Evolutionary conservation across 1,140 invertebrate species (phyloP).

Genomic region (Mylabris phalerata): DNA sequence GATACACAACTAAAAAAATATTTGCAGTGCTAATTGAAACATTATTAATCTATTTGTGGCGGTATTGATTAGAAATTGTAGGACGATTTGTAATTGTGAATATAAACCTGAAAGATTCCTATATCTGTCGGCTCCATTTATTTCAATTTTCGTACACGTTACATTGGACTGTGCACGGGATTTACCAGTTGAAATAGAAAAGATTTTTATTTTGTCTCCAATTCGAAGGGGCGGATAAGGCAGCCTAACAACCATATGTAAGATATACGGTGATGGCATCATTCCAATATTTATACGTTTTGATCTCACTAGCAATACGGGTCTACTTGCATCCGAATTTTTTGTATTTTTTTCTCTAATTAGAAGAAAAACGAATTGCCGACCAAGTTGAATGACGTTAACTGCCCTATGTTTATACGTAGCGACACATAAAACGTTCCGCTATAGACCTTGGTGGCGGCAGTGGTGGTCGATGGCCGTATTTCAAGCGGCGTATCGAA

Average conservation of each 20-base stretch:
- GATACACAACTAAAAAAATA: too few relatives aligned
- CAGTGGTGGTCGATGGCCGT: conserved; percentile 31
- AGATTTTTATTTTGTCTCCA: conserved; percentile 29
- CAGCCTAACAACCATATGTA: conserved; percentile 20
- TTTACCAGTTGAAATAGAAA: conserved; percentile 27
- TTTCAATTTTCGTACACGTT: conserved; percentile 31
- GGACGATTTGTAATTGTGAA: too few relatives aligned
- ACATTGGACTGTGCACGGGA: conserved; percentile 14
- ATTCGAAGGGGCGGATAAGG: background rate
- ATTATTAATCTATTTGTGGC: too few relatives aligned
- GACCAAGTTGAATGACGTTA: background rate
- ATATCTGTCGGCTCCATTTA: conserved; percentile 19
- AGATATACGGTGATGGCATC: conserved; percentile 16
- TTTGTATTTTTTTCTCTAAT: too few relatives aligned
- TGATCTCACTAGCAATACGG: conserved; percentile 20
- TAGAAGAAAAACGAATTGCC: too few relatives aligned
- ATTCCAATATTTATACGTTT: conserved; percentile 25
- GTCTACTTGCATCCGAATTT: too few relatives aligned
- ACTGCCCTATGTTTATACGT: too few relatives aligned
- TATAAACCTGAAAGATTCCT: background rate
- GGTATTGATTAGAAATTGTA: too few relatives aligned
- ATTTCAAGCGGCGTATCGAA: conserved; percentile 36
- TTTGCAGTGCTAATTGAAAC: too few relatives aligned
- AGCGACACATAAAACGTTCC: too few relatives aligned
- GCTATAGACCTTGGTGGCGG: too few relatives aligned